Conservation (phyloP, 2,888 invertebrate species). For the Harmothoe impar region DNA sequence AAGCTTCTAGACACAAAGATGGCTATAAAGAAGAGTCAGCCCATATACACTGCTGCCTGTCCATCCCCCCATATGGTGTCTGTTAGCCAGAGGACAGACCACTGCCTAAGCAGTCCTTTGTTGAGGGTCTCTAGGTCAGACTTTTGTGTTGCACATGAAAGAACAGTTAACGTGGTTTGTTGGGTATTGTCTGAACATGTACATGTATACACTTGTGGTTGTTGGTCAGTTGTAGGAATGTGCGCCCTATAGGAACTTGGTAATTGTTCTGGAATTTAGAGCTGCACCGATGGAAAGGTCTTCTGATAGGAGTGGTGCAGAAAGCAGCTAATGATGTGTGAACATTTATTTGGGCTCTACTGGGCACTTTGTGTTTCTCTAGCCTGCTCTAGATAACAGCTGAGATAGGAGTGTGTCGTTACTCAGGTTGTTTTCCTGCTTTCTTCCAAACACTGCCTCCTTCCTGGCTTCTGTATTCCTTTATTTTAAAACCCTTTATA, state of each 20-base stretch:
- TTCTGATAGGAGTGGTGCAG: not conserved
- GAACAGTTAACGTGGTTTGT: too few relatives aligned
- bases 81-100: not conserved
- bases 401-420: not conserved
- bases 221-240: too few relatives aligned
- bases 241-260: too few relatives aligned
- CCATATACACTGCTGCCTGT: not conserved
- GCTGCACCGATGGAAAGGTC: not conserved
- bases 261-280: too few relatives aligned
- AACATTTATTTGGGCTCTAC: conserved; percentile 7
- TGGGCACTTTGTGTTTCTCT: not conserved
- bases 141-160: too few relatives aligned
- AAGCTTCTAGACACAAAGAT: conserved; percentile 14
- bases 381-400: not conserved
- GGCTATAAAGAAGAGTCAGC: not conserved
- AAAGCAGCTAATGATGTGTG: conserved; percentile 18
- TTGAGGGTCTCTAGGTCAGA: not conserved
- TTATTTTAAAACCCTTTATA: too few relatives aligned
- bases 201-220: too few relatives aligned
- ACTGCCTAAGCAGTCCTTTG: not conserved
- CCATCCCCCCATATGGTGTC: conserved; percentile 40
- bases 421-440: too few relatives aligned
- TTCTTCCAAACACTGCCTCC: too few relatives aligned
- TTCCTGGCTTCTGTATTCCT: too few relatives aligned
- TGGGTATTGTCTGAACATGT: too few relatives aligned